phyloP scores from a whole-genome alignment of 1,140 invertebrate species.

The Apocrypta bakeri region DNA sequence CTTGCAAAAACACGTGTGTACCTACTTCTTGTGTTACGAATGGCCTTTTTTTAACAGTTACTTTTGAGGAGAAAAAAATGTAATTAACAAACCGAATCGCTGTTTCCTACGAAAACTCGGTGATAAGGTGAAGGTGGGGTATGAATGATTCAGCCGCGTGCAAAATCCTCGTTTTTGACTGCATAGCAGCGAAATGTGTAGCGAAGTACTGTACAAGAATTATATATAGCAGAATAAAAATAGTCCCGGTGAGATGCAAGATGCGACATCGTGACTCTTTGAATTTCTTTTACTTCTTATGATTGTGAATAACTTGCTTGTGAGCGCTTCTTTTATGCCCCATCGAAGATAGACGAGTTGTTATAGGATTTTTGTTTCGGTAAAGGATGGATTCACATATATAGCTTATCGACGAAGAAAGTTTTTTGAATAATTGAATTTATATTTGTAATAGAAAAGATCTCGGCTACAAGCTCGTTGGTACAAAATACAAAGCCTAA shows the following conservation, averaged over 20 bases:
- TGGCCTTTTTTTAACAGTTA: no score
- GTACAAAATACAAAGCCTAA: slow-evolving; percentile 8
- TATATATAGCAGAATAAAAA: background rate
- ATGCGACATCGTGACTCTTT: background rate
- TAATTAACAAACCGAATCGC: background rate
- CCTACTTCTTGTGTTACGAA: background rate
- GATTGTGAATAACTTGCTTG: background rate
- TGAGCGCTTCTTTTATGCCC: no score
- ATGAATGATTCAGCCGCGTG: background rate
- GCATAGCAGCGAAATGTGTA: slow-evolving; percentile 1
- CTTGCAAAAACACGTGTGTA: background rate
- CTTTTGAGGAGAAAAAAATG: no score
- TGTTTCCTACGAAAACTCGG: slow-evolving; percentile 11
- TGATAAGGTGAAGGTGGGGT: slow-evolving; percentile 5
- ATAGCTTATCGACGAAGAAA: background rate
- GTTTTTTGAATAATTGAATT: background rate
- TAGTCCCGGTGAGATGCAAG: background rate
- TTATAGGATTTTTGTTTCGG: no score
- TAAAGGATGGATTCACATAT: background rate
- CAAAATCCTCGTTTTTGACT: background rate
- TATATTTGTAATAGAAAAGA: background rate
- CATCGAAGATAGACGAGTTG: no score
- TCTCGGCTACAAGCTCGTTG: no score
- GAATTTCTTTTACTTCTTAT: background rate
- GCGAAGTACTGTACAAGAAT: background rate